phyloP scores from a whole-genome alignment of 2,888 invertebrate genomes.

The Girardia tigrina region DNA sequence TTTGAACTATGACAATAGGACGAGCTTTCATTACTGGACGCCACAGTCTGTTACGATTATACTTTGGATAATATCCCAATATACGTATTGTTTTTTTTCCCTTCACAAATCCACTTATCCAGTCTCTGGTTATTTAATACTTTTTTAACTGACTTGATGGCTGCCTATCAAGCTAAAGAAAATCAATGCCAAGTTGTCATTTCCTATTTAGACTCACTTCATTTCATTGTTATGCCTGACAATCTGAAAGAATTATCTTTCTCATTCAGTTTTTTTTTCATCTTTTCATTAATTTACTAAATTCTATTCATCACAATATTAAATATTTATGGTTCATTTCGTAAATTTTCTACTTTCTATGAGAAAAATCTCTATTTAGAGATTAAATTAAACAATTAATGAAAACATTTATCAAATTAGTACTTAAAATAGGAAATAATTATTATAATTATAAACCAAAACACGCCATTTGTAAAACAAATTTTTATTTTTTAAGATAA shows the following conservation, averaged over 20 bases:
- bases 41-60: no score
- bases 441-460: no score
- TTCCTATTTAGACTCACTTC: slow-evolving; percentile 15
- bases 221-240: slow-evolving; percentile 13
- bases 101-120: not conserved
- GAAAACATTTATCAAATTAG: not conserved
- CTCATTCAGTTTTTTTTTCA: not conserved
- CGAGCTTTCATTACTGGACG: no score
- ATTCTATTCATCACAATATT: not conserved
- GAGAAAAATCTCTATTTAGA: not conserved
- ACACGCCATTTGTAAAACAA: no score
- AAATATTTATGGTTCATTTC: slow-evolving; percentile 19
- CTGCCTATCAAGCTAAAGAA: slow-evolving; percentile 7
- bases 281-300: not conserved
- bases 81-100: no score
- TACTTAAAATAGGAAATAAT: not conserved
- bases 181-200: slow-evolving; percentile 6
- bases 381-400: not conserved
- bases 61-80: no score
- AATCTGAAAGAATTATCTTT: slow-evolving; percentile 1
- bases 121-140: not conserved
- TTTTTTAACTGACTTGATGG: not conserved
- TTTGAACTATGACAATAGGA: no score
- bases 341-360: not conserved
- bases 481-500: no score